Conservation (phyloP, 2,888 invertebrate species). For the Branchellion lobata region DNA sequence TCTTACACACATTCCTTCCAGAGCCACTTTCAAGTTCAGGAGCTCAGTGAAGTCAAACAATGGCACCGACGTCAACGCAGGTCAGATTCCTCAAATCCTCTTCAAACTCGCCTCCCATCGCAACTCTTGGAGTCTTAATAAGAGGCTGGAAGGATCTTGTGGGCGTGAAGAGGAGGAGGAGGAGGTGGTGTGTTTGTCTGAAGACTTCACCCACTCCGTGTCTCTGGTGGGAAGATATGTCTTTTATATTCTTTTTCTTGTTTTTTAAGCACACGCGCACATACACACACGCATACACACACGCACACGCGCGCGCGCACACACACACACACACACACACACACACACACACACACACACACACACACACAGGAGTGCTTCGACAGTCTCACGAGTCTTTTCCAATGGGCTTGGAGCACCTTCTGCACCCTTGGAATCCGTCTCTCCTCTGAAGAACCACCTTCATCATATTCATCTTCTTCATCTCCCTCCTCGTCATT, state of each 20-base stretch:
- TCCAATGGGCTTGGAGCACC: constrained; percentile 90
- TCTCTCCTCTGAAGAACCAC: constrained; percentile 51
- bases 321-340: too few relatives aligned
- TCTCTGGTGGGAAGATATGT: constrained; percentile 67
- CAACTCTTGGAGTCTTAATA: not conserved
- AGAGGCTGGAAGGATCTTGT: not conserved
- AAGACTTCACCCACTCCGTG: constrained; percentile 81
- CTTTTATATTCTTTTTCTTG: not conserved
- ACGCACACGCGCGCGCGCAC: too few relatives aligned
- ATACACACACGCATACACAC: too few relatives aligned
- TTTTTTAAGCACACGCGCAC: too few relatives aligned
- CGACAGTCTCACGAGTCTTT: constrained; percentile 76
- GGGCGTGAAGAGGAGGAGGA: constrained; percentile 49
- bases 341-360: too few relatives aligned
- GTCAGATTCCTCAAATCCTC: constrained; percentile 88
- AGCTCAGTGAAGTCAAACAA: constrained; percentile 95
- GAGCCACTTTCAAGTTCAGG: constrained; percentile 88
- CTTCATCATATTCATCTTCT: constrained; percentile 53
- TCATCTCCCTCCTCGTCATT: constrained; percentile 70
- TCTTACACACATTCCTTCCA: constrained; percentile 53
- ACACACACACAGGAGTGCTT: constrained; percentile 67
- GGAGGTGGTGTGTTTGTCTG: constrained; percentile 69
- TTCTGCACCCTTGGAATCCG: constrained; percentile 75
- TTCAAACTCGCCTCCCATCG: constrained; percentile 63
- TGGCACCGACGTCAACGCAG: constrained; percentile 94